A percentile compares a stretch with the other conserved stretches of the same genome.
Conservation (phyloP, 2,113 vertebrate genomes). For the Coracopsis vasa region DNA sequence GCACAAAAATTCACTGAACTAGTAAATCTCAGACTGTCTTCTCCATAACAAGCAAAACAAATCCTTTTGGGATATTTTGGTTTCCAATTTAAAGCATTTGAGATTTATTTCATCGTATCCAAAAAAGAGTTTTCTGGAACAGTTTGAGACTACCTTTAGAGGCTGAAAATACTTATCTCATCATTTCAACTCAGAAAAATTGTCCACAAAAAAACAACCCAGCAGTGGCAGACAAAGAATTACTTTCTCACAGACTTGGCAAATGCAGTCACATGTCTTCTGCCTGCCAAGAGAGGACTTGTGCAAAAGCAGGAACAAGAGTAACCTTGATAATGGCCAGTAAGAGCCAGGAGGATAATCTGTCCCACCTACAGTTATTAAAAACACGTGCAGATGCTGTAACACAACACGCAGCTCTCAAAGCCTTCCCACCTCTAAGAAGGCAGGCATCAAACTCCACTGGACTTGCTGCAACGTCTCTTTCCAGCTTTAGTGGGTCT, state of each 20-base stretch:
- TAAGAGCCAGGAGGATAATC: background rate
- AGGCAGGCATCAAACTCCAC: background rate
- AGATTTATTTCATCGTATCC: background rate
- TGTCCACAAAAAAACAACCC: background rate
- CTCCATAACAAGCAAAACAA: background rate
- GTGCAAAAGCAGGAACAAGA: background rate
- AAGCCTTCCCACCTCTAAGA: background rate
- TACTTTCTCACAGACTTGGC: background rate
- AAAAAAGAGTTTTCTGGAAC: background rate
- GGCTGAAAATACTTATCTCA: background rate
- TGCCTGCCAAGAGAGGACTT: background rate
- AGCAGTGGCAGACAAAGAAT: background rate
- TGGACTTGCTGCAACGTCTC: background rate
- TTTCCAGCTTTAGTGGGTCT: background rate
- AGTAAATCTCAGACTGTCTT: background rate
- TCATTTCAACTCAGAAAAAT: background rate
- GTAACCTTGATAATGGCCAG: background rate
- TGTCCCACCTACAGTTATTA: background rate
- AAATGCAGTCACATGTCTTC: background rate
- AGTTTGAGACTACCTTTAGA: background rate
- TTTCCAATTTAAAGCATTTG: background rate
- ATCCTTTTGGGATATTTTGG: background rate
- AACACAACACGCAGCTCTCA: accelerated
- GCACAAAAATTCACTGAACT: background rate
- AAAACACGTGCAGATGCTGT: background rate